A percentile compares a stretch with the other conserved stretches of the same genome.
Evolutionary conservation across 2,113 vertebrate genomes (phyloP).

Genomic region (Chascanopsetta lugubris): DNA sequence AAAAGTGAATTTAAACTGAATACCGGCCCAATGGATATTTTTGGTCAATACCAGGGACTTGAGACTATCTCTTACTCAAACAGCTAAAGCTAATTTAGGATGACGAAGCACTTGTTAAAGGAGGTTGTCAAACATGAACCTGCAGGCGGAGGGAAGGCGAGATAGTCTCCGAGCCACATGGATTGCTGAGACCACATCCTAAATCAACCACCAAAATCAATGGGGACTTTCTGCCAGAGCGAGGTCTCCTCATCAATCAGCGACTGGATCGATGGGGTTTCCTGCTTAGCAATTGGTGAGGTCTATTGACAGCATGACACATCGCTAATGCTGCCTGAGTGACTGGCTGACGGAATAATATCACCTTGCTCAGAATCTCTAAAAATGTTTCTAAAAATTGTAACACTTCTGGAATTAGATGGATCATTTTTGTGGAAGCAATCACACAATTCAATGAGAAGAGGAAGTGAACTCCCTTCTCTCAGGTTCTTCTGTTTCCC

Average conservation of each 20-base stretch:
- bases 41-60: no score
- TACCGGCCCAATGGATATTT: no score
- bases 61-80: background rate
- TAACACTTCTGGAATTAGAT: background rate
- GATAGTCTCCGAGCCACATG: background rate
- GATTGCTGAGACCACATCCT: constrained; percentile 6
- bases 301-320: background rate
- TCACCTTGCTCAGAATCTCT: background rate
- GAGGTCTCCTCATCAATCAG: constrained; percentile 35
- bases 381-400: background rate
- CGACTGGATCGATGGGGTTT: constrained; percentile 22
- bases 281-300: constrained; percentile 2
- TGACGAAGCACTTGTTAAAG: background rate
- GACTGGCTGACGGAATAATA: background rate
- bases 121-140: background rate
- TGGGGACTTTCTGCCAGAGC: background rate
- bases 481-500: constrained; percentile 2
- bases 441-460: background rate
- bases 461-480: constrained; percentile 13
- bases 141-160: background rate
- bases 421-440: background rate
- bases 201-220: background rate
- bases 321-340: background rate
- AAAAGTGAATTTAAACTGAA: no score
- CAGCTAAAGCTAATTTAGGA: background rate